phyloP scores from a whole-genome alignment of 2,888 invertebrate genomes.

The Heliconius charithonia region DNA sequence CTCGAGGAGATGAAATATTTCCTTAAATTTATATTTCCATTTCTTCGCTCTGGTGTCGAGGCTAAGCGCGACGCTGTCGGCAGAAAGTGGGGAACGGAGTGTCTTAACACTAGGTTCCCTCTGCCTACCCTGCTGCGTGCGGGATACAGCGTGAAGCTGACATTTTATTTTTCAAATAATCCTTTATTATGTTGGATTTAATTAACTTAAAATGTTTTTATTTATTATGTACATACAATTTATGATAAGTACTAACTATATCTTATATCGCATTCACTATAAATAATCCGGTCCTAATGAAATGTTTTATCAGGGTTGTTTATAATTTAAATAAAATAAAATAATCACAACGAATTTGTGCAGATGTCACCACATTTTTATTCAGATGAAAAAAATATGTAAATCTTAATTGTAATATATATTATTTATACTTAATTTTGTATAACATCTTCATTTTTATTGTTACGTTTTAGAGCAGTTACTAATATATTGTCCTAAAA shows the following conservation, averaged over 20 bases:
- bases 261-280: background rate
- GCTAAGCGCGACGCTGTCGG: too few relatives aligned
- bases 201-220: background rate
- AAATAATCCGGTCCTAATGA: conserved; percentile 7
- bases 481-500: background rate
- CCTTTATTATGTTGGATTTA: background rate
- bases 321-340: conserved; percentile 7
- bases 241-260: background rate
- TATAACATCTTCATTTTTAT: background rate
- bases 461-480: background rate
- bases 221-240: background rate
- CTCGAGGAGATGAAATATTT: too few relatives aligned
- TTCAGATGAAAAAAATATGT: background rate
- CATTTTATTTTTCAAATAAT: background rate
- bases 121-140: too few relatives aligned
- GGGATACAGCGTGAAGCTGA: too few relatives aligned
- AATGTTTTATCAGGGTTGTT: conserved; percentile 8
- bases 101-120: too few relatives aligned
- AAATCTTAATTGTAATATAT: background rate
- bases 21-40: too few relatives aligned
- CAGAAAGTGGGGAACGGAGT: too few relatives aligned
- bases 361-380: background rate
- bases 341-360: conserved; percentile 11
- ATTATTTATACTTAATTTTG: background rate
- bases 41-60: too few relatives aligned